phyloP scores from a whole-genome alignment of 2,797 vertebrate species.

The Anguilla marmorata region DNA sequence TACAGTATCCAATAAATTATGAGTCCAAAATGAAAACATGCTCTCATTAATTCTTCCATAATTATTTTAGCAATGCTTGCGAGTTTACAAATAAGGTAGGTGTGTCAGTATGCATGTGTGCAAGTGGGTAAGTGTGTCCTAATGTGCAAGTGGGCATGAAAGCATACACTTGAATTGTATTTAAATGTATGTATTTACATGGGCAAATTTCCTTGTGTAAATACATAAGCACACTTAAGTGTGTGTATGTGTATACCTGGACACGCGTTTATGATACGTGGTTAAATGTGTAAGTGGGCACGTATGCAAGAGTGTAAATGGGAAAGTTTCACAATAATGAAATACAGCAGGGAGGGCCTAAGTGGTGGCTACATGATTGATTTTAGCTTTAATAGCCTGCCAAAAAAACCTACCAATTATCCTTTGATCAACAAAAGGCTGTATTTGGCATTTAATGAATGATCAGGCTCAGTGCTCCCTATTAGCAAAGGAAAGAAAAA shows the following conservation, averaged over 20 bases:
- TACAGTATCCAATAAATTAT: no score
- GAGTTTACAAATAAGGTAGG: background rate
- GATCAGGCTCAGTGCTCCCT: background rate
- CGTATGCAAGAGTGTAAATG: background rate
- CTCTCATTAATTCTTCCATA: background rate
- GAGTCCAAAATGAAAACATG: background rate
- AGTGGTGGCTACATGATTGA: background rate
- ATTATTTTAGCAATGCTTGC: background rate
- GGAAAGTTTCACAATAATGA: background rate
- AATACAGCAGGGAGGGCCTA: background rate
- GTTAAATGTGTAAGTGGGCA: background rate
- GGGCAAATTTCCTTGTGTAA: background rate
- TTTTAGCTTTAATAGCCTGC: background rate
- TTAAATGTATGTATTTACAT: background rate
- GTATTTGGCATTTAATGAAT: slow-evolving; percentile 36
- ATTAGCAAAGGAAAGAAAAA: slow-evolving; percentile 32
- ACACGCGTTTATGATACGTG: no score
- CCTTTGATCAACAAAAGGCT: slow-evolving; percentile 23
- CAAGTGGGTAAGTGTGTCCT: background rate
- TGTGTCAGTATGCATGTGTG: background rate
- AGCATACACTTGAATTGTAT: background rate
- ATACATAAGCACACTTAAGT: background rate
- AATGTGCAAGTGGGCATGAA: background rate
- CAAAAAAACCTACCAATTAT: slow-evolving; percentile 7
- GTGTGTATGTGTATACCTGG: background rate